Base-by-base conservation (phyloP, 2,113 vertebrate species). In the Orientallactaga bullata region DNA sequence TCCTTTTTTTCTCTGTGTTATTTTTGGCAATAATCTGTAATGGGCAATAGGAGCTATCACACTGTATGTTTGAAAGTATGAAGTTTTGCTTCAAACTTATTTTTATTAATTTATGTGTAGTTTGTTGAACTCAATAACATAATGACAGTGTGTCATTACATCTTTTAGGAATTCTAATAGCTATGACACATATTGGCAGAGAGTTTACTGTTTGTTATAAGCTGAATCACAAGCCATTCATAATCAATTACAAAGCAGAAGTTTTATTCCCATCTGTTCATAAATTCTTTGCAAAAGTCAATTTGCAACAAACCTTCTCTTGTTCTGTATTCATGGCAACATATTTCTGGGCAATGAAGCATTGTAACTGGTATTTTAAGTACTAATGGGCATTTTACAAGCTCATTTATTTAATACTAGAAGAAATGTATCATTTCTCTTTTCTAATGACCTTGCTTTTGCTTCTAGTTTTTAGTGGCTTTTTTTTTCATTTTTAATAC, bases 61-160 rank as follows among this genome's bases (percentile, higher is more conserved):
- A 42, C 3, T 2, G 13, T 28, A 3, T 55, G 4, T 60, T 78
- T 63, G 21, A 60, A 39, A 73, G 42, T 16, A 55, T 28, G 8
- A 73, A 6, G 17, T 3, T 74, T 30, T 28, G 9, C 13, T 74
- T 26, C 35, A 24, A 23, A 32, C 32, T 81, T 35, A 28, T 17
- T 55, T 58, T 68, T 11, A 76, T 26, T 90, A n/a, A n/a, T 23
- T 68, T 20, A 74, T 1, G 15, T 35, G 17, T 32, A 3, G 47
- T 35, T 24, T 47, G 24, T 10, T 51, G 71, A 37, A n/a, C 42
- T 74, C 63, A 13, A 12, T 60, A 35, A 60, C 4, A 7, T 28
- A 23, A 7, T 9, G 2, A 15, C 0, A 42, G 80, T 28, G 17
- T 42, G 9, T 2, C 3, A 17, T 6, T 2, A 1, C 0, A 3